These are phyloP conservation scores for Oreocharis arfaki DNA, from an alignment of 2,113 vertebrate genomes.

Conservation along the genomic window DNA sequence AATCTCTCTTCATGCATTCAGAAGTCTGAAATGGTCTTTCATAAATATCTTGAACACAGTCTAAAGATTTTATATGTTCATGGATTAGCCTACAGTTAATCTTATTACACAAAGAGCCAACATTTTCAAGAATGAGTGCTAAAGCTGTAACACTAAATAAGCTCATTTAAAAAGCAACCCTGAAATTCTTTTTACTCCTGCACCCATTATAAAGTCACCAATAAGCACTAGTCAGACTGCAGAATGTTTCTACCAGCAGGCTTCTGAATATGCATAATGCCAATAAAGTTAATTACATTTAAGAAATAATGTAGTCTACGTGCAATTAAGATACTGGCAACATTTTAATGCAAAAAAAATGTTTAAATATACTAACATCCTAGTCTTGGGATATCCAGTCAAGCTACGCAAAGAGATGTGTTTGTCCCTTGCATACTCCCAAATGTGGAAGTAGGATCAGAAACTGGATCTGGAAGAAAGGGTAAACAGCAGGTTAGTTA, in stretches of 20 bases:
- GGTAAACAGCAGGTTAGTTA: conserved; percentile 72
- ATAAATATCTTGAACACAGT: background rate
- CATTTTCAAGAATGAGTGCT: conserved; percentile 32
- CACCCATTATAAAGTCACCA: conserved; percentile 21
- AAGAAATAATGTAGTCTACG: conserved; percentile 23
- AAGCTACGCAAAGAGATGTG: conserved; percentile 71
- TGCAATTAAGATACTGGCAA: conserved; percentile 62
- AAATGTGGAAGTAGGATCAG: conserved; percentile 74
- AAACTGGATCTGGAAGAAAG: conserved; percentile 75
- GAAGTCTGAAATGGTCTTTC: conserved; percentile 43
- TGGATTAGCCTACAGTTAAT: conserved; percentile 32
- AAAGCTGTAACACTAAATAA: conserved; percentile 11
- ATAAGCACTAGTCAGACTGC: conserved; percentile 16
- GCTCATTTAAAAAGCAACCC: conserved; percentile 23
- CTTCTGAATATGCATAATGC: conserved; percentile 47
- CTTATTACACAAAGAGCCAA: conserved; percentile 34
- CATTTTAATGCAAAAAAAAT: conserved; percentile 64
- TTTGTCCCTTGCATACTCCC: conserved; percentile 74
- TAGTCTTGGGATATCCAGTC: conserved; percentile 73
- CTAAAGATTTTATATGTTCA: conserved; percentile 6
- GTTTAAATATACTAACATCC: conserved; percentile 73
- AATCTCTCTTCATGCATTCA: conserved; percentile 12
- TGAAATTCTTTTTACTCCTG: conserved; percentile 4
- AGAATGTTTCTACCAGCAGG: conserved; percentile 31
- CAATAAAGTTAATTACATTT: conserved; percentile 49